Percentiles rank a stretch among this genome's conserved stretches.
Evolutionary conservation across 2,797 vertebrate species (phyloP).

Genomic region (Myoxocephalus aenaeus): DNA sequence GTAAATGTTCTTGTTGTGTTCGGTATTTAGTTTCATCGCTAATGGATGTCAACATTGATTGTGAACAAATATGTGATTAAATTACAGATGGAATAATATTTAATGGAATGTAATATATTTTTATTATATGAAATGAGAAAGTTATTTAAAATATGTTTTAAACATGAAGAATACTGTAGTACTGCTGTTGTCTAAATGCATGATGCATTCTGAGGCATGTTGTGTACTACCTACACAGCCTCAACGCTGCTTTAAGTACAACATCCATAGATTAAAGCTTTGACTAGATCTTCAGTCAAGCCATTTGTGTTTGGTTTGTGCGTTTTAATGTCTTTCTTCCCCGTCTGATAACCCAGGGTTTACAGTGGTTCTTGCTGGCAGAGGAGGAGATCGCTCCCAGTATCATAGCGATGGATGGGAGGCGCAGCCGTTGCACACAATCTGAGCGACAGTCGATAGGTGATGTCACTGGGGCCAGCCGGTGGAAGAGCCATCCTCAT

Average conservation of each 20-base stretch:
- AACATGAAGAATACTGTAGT: background rate
- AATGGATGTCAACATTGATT: background rate
- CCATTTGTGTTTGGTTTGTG: background rate
- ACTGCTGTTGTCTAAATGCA: background rate
- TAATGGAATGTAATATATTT: background rate
- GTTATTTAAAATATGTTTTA: background rate
- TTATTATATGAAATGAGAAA: background rate
- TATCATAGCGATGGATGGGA: constrained; percentile 91
- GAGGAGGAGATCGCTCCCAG: constrained; percentile 90
- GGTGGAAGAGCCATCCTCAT: constrained; percentile 84
- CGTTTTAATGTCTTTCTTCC: background rate
- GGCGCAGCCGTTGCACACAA: constrained; percentile 87
- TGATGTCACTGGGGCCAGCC: constrained; percentile 77
- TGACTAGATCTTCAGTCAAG: background rate
- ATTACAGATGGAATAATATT: background rate
- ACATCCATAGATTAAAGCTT: background rate
- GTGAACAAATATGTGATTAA: background rate
- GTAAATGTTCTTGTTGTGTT: constrained; percentile 6
- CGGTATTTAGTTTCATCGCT: background rate
- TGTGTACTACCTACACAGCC: background rate
- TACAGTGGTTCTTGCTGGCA: constrained; percentile 93
- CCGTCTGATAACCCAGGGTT: constrained; percentile 82
- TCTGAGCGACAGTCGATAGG: constrained; percentile 79
- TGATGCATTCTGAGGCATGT: background rate
- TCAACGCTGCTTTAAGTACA: background rate